Evolutionary conservation across 2,113 vertebrate species (phyloP).

Genomic region (Melanerpes formicivorus): DNA sequence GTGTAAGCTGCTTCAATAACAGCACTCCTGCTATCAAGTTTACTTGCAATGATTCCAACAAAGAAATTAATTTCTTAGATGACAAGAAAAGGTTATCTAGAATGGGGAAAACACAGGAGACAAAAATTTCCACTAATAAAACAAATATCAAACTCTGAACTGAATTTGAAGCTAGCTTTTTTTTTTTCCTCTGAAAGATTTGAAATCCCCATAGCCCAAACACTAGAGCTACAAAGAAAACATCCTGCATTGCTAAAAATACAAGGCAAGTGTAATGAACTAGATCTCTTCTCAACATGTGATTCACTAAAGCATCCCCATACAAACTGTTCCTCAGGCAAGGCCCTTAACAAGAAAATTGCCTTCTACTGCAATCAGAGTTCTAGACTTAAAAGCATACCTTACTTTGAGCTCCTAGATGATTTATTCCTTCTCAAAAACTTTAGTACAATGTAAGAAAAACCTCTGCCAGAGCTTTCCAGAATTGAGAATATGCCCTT

Average conservation of each 20-base stretch:
- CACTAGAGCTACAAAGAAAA: conserved; percentile 48
- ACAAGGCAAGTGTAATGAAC: background rate
- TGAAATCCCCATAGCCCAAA: conserved; percentile 62
- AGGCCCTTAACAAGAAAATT: background rate
- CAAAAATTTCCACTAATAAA: conserved; percentile 79
- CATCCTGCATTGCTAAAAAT: conserved; percentile 34
- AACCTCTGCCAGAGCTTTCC: background rate
- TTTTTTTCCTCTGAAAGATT: conserved; percentile 35
- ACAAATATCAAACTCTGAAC: conserved; percentile 70
- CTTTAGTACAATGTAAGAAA: background rate
- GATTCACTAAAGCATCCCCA: background rate
- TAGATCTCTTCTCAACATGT: background rate
- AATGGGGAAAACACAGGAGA: conserved; percentile 75
- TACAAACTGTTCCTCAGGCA: background rate
- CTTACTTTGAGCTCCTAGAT: background rate
- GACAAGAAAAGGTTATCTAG: conserved; percentile 77
- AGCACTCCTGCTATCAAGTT: conserved; percentile 78
- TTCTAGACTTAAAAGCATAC: conserved; percentile 6
- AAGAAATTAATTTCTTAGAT: conserved; percentile 83
- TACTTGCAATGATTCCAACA: conserved; percentile 79
- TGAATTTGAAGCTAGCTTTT: conserved; percentile 60
- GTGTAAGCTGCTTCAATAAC: conserved; percentile 78
- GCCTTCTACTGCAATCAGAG: background rate
- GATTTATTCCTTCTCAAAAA: background rate
- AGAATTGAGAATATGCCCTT: background rate